These are phyloP conservation scores for Polylopha cassiicola DNA, from an alignment of 2,888 invertebrate species.

Conservation along the genomic window DNA sequence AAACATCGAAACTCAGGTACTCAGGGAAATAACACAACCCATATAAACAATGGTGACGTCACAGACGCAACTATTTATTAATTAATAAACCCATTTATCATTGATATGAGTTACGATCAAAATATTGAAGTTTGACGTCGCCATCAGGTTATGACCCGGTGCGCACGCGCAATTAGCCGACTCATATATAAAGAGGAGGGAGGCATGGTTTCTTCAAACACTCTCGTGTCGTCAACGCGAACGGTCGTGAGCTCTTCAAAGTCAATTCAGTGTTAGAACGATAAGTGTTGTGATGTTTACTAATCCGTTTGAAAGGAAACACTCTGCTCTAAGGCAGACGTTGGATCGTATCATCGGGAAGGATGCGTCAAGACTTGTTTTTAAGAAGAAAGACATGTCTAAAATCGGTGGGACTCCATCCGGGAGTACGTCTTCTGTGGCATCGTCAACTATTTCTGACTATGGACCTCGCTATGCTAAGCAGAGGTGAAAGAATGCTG, in stretches of 20 bases:
- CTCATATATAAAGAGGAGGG: slow-evolving; percentile 46
- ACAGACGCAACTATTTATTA: slow-evolving; percentile 5
- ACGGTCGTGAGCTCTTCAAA: slow-evolving; percentile 30
- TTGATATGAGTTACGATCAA: slow-evolving; percentile 9
- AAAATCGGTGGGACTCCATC: slow-evolving; percentile 39
- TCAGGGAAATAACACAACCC: too few species aligned
- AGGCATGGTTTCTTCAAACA: slow-evolving; percentile 29
- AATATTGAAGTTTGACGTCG: slow-evolving; percentile 28
- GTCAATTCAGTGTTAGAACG: slow-evolving; percentile 22
- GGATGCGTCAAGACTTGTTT: slow-evolving; percentile 61
- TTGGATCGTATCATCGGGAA: slow-evolving; percentile 79
- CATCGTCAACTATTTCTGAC: slow-evolving; percentile 40
- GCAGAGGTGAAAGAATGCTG: slow-evolving; percentile 22
- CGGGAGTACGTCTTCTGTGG: slow-evolving; percentile 53
- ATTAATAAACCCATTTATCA: slow-evolving; percentile 4
- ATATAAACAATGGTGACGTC: too few species aligned
- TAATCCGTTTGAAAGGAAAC: slow-evolving; percentile 83
- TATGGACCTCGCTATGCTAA: slow-evolving; percentile 11
- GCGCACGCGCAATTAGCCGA: slow-evolving; percentile 31
- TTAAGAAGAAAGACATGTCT: slow-evolving; percentile 48
- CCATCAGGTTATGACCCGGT: slow-evolving; percentile 46
- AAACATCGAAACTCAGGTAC: too few species aligned
- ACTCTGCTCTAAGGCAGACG: slow-evolving; percentile 81
- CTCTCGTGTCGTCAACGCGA: slow-evolving; percentile 40
- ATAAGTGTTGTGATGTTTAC: slow-evolving; percentile 75